These are phyloP conservation scores for Zophobas morio DNA, from an alignment of 1,140 invertebrate genomes.

Conservation along the genomic window DNA sequence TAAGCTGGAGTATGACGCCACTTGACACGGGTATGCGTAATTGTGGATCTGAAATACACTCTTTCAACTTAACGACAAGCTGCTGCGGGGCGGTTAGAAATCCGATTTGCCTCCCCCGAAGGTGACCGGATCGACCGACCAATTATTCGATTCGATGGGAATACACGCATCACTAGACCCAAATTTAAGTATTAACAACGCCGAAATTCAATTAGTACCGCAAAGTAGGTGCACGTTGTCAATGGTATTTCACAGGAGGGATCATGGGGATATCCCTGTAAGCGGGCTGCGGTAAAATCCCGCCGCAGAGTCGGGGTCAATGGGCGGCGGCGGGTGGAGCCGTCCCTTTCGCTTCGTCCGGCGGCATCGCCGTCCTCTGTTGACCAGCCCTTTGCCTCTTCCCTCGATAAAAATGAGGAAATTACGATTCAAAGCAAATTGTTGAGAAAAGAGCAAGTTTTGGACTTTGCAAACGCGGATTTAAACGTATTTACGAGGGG, in stretches of 20 bases:
- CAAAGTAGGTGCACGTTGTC: conserved; percentile 36
- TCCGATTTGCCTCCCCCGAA: not conserved
- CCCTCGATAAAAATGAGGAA: conserved; percentile 39
- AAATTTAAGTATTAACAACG: conserved; percentile 43
- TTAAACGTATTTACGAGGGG: conserved; percentile 30
- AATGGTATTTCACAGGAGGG: conserved; percentile 31
- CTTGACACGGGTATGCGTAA: conserved; percentile 45
- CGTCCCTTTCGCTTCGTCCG: conserved; percentile 11
- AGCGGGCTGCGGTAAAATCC: conserved; percentile 40
- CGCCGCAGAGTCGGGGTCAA: conserved; percentile 19
- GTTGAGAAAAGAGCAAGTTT: conserved; percentile 42
- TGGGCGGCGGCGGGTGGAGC: not conserved
- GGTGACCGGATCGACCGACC: conserved; percentile 19
- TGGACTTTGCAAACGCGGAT: conserved; percentile 36
- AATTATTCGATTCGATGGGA: conserved; percentile 16
- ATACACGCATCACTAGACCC: conserved; percentile 36
- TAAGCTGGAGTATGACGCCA: conserved; percentile 45
- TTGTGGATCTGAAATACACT: conserved; percentile 43
- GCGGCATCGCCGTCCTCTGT: conserved; percentile 27
- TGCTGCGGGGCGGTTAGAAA: conserved; percentile 29
- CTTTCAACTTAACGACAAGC: conserved; percentile 39
- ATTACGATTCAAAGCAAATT: conserved; percentile 43
- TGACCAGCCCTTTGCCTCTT: conserved; percentile 32
- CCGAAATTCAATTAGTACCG: conserved; percentile 38
- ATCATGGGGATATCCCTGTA: conserved; percentile 37